Base-by-base conservation (phyloP, 2,113 vertebrate species). In the Ibidorhyncha struthersii region DNA sequence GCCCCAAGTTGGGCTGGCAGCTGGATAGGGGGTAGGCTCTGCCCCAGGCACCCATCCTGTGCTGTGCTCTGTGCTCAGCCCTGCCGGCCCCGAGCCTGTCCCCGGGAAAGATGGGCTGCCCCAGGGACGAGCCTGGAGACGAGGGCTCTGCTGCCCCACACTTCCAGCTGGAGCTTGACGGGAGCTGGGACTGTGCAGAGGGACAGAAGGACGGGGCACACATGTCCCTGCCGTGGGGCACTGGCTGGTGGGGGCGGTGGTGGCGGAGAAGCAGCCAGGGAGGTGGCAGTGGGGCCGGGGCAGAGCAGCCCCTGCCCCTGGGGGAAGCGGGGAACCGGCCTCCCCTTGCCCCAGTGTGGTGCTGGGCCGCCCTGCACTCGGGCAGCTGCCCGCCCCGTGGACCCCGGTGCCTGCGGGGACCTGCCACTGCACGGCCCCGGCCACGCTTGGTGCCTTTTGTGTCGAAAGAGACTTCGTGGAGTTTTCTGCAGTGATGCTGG, bases 351-450 rank as follows among this genome's bases (percentile, higher is more conserved):
- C 10, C 29, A 9, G 5, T 25, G 32, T 23, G 50, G 26, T 36
- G 26, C 66, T 29, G 56, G 41, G 17, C 8, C 40, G 36, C 65
- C 56, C 22, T 8, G 27, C 3, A 2, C 26, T 14, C 4, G 8
- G 58, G 58, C 13, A n/a, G 19, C 41, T 76, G 18, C 36, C 41
- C 6, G 21, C 23, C 32, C 56, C 23, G 2, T 23, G 40, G 23
- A 66, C 41, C 25, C 14, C 12, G 2, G 72, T 47, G 79, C 79
- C 56, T 65, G 32, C 2, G 2, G 26, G 74, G 17, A 8, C 17
- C 3, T 5, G 4, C 21, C 0, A 22, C 43, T 21, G 43, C 58
- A 32, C 3, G 1, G 58, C 27, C n/a, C 15, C 4, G 1, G 53
- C 87, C 19, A 12, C 12, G 0, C 12, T 36, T 72, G 13, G 70